A percentile compares a stretch with the other conserved stretches of the same genome.
phyloP scores from a whole-genome alignment of 2,113 vertebrate species.

The Danionella cerebrum region DNA sequence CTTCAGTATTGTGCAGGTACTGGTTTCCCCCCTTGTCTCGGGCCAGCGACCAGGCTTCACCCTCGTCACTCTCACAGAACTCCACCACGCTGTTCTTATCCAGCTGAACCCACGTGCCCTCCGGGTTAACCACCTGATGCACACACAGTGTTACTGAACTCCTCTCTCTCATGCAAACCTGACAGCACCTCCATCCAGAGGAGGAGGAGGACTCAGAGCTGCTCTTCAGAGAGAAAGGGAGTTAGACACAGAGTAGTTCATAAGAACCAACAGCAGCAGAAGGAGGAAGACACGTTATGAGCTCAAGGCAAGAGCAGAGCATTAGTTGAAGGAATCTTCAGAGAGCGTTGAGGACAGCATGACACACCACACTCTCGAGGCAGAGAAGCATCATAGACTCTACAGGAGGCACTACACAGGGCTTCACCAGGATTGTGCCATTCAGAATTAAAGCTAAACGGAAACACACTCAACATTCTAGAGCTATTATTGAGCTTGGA shows the following conservation, averaged over 20 bases:
- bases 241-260: too few species aligned
- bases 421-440: neutral
- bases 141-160: conserved; percentile 66
- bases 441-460: too few species aligned
- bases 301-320: neutral
- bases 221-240: neutral
- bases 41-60: conserved; percentile 96
- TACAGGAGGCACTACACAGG: conserved; percentile 38
- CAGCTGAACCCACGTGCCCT: conserved; percentile 97
- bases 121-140: conserved; percentile 90
- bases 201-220: neutral
- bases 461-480: too few species aligned
- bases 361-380: conserved; percentile 90
- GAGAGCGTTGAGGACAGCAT: conserved; percentile 81
- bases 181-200: neutral
- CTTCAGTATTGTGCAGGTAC: conserved; percentile 94
- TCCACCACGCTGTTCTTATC: conserved; percentile 99
- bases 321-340: conserved; percentile 26
- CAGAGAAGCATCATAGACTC: conserved; percentile 35
- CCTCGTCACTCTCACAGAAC: conserved; percentile 98
- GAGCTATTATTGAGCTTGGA: too few species aligned
- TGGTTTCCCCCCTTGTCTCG: conserved; percentile 95
- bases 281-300: neutral
- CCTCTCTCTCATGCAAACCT: conserved; percentile 21
- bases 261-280: neutral